Conservation (phyloP, 2,888 invertebrate genomes). For the Lepidocyrtinus sp. region DNA sequence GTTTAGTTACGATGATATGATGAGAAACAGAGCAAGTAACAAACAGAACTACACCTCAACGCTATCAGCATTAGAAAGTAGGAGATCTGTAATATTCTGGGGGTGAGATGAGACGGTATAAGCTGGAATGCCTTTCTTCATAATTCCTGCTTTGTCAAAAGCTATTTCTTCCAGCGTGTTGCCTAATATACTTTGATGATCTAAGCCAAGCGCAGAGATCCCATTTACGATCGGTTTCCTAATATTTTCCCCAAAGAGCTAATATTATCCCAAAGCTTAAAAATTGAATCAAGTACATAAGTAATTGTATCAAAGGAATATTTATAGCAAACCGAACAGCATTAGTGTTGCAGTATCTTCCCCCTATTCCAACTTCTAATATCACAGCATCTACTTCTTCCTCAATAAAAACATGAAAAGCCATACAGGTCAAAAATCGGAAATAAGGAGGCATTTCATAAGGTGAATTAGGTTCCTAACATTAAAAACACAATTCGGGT, state of each 20-base stretch:
- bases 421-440: constrained; percentile 92
- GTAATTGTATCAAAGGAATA: background rate
- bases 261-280: too few species aligned
- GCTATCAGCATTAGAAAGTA: constrained; percentile 44
- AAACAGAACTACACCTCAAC: constrained; percentile 41
- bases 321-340: constrained; percentile 79
- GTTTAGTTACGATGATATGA: too few species aligned
- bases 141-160: constrained; percentile 95
- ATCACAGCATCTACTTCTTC: constrained; percentile 93
- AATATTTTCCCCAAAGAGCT: constrained; percentile 49
- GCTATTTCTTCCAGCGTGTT: constrained; percentile 89
- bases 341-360: constrained; percentile 95
- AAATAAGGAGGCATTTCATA: constrained; percentile 94
- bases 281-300: background rate
- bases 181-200: constrained; percentile 90
- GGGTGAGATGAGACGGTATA: constrained; percentile 81
- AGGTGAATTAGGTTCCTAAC: constrained; percentile 74
- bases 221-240: constrained; percentile 90
- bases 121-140: constrained; percentile 83
- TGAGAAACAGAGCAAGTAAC: background rate
- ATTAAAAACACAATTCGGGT: background rate
- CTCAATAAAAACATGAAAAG: constrained; percentile 87
- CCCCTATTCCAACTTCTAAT: constrained; percentile 98
- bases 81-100: constrained; percentile 67
- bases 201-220: constrained; percentile 90